Base-by-base conservation (phyloP, 2,113 vertebrate genomes). In the Hiodon alosoides region DNA sequence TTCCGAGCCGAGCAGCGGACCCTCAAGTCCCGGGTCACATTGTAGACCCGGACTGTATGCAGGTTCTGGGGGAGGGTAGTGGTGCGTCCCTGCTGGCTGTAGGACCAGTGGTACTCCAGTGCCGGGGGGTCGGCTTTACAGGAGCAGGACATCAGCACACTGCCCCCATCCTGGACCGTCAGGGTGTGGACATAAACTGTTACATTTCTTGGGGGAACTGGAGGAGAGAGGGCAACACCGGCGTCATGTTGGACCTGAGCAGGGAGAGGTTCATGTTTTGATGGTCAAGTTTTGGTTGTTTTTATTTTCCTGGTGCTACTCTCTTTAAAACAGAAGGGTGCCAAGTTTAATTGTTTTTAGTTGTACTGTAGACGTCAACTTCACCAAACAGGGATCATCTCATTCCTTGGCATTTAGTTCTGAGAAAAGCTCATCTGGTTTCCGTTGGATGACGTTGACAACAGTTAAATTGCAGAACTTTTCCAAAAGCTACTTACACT, bases 101-200 rank as follows among this genome's bases (percentile, higher is more conserved):
- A 89, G 67, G 85, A 87, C 91, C 91, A 93, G 80, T 62, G 83
- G 80, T 90, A 93, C 52, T 83, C 79, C 4, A 79, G 75, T 3
- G 79, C 84, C 0, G 91, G 90, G 0, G 92, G 91, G 80, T 93
- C 90, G 0, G 90, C 88, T 77, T 90, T 91, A 79, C 90, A 91
- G 9, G 84, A 83, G 67, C 92, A 93, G 54, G 72, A 52, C 66
- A 93, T 74, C 68, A 90, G 79, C 5, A 83, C 89, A 0, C 13
- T 88, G 62, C 84, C 86, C 48, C 91, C 90, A 70, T 91, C 88
- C 48, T 75, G 83, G 58, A 92, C 85, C 0, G 4, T 65, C 69
- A 81, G 1, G 2, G 87, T 77, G 65, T 85, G 61, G 47, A 93
- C 82, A 51, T 89, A 80, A 58, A 93, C 78, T 4, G 53, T 61